Percentiles rank a stretch among this genome's conserved stretches.
phyloP scores from a whole-genome alignment of 2,888 invertebrate genomes.

The Digitonthophagus gazella region DNA sequence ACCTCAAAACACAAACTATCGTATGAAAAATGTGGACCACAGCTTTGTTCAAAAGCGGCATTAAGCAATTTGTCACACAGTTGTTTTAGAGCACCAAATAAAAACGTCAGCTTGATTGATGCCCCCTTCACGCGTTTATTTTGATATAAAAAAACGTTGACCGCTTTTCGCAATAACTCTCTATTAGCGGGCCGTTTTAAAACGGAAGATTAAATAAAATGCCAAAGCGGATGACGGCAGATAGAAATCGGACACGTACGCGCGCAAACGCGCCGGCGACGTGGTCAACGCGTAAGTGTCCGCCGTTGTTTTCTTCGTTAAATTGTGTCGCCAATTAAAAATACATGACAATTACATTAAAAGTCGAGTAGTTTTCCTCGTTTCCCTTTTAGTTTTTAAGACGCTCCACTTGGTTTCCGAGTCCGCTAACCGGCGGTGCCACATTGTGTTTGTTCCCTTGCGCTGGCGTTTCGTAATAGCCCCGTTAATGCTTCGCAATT shows the following conservation, averaged over 20 bases:
- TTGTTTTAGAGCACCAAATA: conserved; percentile 14
- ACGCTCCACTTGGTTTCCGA: conserved; percentile 29
- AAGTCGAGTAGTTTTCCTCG: conserved; percentile 41
- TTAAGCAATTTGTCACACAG: conserved; percentile 26
- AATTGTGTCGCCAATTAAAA: conserved; percentile 32
- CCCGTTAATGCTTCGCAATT: conserved; percentile 16
- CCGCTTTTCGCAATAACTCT: conserved; percentile 2
- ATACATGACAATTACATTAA: conserved; percentile 42
- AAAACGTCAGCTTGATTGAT: conserved; percentile 23
- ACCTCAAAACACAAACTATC: conserved; percentile 17
- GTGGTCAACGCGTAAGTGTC: conserved; percentile 13
- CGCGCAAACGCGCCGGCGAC: conserved; percentile 1
- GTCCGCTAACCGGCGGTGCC: conserved; percentile 12
- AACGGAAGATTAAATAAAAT: not conserved
- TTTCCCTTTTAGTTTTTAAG: conserved; percentile 36
- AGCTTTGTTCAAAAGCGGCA: conserved; percentile 12
- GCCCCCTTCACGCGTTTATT: conserved; percentile 24
- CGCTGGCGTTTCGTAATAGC: conserved; percentile 18
- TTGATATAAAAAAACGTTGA: not conserved
- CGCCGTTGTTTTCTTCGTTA: conserved; percentile 21
- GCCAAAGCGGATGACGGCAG: conserved; percentile 11
- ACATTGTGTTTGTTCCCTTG: conserved; percentile 14
- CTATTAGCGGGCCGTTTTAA: conserved; percentile 5
- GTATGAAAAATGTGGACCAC: conserved; percentile 14
- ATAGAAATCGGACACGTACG: conserved; percentile 22